Conservation (phyloP, 2,888 invertebrate genomes). For the Andrena trimmerana region DNA sequence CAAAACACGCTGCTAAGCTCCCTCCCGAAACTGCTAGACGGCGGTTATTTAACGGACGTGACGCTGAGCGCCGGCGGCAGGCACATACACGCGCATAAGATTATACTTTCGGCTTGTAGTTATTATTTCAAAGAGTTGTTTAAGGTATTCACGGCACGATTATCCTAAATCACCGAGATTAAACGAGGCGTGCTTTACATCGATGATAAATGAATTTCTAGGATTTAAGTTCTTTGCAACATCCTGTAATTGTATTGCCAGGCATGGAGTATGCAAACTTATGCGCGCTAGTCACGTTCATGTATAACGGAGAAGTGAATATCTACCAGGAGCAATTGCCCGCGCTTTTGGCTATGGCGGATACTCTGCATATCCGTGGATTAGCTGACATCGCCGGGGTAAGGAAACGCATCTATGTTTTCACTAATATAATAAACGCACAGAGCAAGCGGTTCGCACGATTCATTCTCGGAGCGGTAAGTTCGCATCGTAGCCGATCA, state of each 20-base stretch:
- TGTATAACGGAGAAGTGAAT: conserved; percentile 95
- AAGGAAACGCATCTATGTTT: conserved; percentile 73
- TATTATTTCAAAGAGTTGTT: conserved; percentile 95
- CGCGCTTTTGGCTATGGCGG: conserved; percentile 91
- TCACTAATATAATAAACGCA: conserved; percentile 41
- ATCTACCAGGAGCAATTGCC: conserved; percentile 93
- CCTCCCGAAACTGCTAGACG: conserved; percentile 91
- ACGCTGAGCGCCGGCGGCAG: conserved; percentile 94
- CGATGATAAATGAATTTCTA: conserved; percentile 77
- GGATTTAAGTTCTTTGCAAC: conserved; percentile 90
- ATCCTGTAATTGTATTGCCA: conserved; percentile 90
- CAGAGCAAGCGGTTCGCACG: conserved; percentile 6
- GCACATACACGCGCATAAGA: conserved; percentile 93
- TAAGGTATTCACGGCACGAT: conserved; percentile 87
- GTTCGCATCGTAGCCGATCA: conserved; percentile 27
- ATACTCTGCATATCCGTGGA: conserved; percentile 93
- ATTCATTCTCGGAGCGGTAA: conserved; percentile 50
- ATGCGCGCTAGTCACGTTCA: conserved; percentile 92
- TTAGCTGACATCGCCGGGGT: conserved; percentile 93
- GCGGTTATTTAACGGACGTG: conserved; percentile 94
- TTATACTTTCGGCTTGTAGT: conserved; percentile 95
- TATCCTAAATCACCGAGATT: conserved; percentile 8
- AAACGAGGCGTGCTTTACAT: not conserved
- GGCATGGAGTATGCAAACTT: conserved; percentile 90
- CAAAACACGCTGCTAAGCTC: conserved; percentile 92